Evolutionary conservation across 2,113 vertebrate genomes (phyloP).

Genomic region (Entomyzon cyanotis): DNA sequence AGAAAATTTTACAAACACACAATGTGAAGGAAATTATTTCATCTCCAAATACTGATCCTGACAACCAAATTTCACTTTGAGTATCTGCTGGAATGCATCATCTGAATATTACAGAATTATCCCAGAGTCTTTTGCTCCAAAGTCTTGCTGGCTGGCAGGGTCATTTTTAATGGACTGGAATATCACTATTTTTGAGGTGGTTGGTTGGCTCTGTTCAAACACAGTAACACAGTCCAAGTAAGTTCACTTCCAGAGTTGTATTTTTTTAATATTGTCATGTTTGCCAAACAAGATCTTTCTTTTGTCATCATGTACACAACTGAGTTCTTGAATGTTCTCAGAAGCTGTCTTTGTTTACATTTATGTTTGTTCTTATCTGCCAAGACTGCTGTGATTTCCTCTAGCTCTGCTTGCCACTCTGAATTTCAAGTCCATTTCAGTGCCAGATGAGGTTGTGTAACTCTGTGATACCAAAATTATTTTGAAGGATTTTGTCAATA

Average conservation of each 20-base stretch:
- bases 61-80: neutral
- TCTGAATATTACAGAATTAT: neutral
- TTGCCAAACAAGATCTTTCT: neutral
- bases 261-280: neutral
- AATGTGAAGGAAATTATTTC: neutral
- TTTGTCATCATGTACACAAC: neutral
- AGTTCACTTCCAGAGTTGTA: neutral
- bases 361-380: neutral
- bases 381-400: neutral
- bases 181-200: neutral
- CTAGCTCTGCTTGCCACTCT: neutral
- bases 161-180: neutral
- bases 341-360: neutral
- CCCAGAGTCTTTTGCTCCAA: neutral
- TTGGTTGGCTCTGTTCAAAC: neutral
- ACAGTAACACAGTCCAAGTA: neutral
- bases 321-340: neutral
- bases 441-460: neutral
- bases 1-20: neutral
- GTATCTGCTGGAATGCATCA: neutral
- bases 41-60: neutral
- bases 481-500: neutral
- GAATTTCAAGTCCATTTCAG: neutral
- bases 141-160: neutral
- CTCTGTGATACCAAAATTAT: neutral